Evolutionary conservation across 2,797 vertebrate genomes (phyloP).

Genomic region (Acridotheres tristis): DNA sequence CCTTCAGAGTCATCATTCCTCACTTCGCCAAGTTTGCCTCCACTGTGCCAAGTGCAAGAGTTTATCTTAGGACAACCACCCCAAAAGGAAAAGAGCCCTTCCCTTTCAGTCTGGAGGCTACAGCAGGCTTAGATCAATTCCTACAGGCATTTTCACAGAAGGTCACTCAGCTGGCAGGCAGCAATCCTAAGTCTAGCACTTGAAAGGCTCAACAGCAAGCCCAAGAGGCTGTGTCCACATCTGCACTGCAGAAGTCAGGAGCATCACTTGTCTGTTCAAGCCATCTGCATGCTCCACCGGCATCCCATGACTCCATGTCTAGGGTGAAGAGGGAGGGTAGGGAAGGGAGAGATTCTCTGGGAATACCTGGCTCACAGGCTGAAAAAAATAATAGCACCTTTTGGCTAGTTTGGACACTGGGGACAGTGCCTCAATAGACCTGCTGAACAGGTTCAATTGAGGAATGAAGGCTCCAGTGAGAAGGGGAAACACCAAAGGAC

Average conservation of each 20-base stretch:
- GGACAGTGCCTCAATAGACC: background rate
- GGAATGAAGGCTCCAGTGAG: background rate
- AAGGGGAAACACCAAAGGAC: background rate
- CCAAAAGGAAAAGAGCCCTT: background rate
- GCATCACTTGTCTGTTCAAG: background rate
- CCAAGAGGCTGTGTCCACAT: background rate
- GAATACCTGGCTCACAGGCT: background rate
- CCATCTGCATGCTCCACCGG: background rate
- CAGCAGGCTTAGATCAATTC: background rate
- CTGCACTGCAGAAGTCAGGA: background rate
- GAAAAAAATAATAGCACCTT: background rate
- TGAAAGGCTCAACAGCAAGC: background rate
- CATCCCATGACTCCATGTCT: background rate
- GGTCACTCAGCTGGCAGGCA: background rate
- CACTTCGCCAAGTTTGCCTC: background rate
- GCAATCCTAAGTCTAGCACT: background rate
- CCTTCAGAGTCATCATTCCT: background rate
- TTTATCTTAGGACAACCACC: background rate
- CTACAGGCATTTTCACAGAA: background rate
- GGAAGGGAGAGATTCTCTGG: background rate
- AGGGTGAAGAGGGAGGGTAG: background rate
- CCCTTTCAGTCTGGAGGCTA: background rate
- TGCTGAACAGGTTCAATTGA: background rate
- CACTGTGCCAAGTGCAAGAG: background rate
- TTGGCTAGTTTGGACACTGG: background rate